Evolutionary conservation across 2,888 invertebrate genomes (phyloP).

Genomic region (Dynastes tityus): DNA sequence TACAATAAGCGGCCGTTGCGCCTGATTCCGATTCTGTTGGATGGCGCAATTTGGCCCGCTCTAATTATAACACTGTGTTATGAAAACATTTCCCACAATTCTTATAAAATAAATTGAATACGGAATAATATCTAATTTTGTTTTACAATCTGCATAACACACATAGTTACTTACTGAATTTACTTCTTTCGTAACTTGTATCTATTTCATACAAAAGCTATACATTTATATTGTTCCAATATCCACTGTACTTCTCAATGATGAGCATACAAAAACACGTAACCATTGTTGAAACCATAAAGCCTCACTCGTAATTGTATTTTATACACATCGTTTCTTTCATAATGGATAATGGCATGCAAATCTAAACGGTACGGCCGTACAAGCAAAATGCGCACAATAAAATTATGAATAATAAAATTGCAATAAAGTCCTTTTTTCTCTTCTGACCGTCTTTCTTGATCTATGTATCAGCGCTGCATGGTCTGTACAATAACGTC

Average conservation of each 20-base stretch:
- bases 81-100: no score
- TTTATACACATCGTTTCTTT: slow-evolving; percentile 49
- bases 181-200: slow-evolving; percentile 14
- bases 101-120: no score
- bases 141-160: not conserved
- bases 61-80: no score
- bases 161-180: not conserved
- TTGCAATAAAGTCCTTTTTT: slow-evolving; percentile 62
- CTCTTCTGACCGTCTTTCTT: slow-evolving; percentile 54
- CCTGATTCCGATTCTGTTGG: no score
- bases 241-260: slow-evolving; percentile 17
- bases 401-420: slow-evolving; percentile 63
- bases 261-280: slow-evolving; percentile 39
- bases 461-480: slow-evolving; percentile 43
- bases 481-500: slow-evolving; percentile 17
- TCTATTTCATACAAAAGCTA: slow-evolving; percentile 18
- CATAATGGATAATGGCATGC: slow-evolving; percentile 49
- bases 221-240: slow-evolving; percentile 23
- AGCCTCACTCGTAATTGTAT: slow-evolving; percentile 48
- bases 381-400: slow-evolving; percentile 53
- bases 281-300: slow-evolving; percentile 43
- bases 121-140: not conserved
- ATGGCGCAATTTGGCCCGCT: no score
- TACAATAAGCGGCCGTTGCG: no score
- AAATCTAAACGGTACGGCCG: slow-evolving; percentile 47